Conservation (phyloP, 2,113 vertebrate species). For the Chauna torquata region DNA sequence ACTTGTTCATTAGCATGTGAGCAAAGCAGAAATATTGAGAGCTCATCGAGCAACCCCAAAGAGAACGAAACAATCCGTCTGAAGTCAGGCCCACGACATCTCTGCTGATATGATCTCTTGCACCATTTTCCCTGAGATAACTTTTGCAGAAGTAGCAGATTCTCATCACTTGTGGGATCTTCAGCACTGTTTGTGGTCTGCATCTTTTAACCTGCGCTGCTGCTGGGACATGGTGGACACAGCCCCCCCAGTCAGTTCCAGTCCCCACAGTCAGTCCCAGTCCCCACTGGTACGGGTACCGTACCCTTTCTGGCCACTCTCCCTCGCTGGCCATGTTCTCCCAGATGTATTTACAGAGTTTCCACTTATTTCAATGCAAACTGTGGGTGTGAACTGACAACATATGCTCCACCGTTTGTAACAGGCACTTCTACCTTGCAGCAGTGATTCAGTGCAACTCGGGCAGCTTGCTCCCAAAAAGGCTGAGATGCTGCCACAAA, state of each 20-base stretch:
- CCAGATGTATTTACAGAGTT: conserved; percentile 4
- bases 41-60: neutral
- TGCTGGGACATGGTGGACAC: neutral
- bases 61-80: neutral
- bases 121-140: no score
- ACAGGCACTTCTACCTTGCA: neutral
- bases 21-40: neutral
- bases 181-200: accelerated
- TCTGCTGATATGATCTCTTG: neutral
- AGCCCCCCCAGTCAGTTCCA: neutral
- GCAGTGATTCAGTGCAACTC: neutral
- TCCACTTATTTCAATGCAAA: neutral
- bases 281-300: neutral
- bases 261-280: neutral
- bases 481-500: neutral
- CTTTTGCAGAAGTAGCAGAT: neutral
- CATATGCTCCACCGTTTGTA: neutral
- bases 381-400: neutral
- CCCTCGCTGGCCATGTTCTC: neutral
- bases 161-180: neutral
- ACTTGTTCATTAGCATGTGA: neutral
- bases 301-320: neutral
- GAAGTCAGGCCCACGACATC: neutral
- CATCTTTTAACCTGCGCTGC: accelerated
- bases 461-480: neutral